Base-by-base conservation (phyloP, 2,797 vertebrate genomes). In the Sitta carolinensis region DNA sequence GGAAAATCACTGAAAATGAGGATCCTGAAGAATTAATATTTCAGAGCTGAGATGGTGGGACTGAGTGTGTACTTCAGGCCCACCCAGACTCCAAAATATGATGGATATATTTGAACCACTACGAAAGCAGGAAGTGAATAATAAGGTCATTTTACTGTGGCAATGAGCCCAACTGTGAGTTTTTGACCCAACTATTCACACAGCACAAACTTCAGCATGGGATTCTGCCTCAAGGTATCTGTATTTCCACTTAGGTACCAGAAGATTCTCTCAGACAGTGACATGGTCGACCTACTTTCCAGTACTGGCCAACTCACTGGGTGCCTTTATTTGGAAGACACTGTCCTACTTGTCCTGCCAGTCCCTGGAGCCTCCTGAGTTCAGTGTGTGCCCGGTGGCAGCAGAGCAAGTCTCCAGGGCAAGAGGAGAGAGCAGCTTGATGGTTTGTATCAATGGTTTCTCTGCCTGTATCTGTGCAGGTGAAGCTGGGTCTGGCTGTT, bases 61-160 rank as follows among this genome's bases (percentile, higher is more conserved):
- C 52, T 23, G 36, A 57, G 5, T 54, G 48, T 21, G 27, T 52
- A 19, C 38, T 93, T 77, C 15, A 15, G 75, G 87, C 64, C 82
- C 87, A 94, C 89, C 82, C 70, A 87, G 72, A 21, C 34, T 77
- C 42, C 57, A 84, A 93, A 96, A 91, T 50, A 83, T 1, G 43
- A 83, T 40, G 57, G 81, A 54, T 89, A 57, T 59, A 83, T 85
- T 52, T 67, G 50, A 95, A 78, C 58, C 22, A 73, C 84, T 73
- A 40, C 0, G 43, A 90, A 87, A 36, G 61, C 72, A 89, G 50
- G 54, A 92, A 90, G 68, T 77, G 40, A 77, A 54, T 74, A 95
- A 80, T 77, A 87, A 80, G 68, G 68, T 61, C 45, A 51, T 50
- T 87, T 75, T 68, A 77, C 50, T 16, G 38, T 51, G 87, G 87